A percentile compares a stretch with the other conserved stretches of the same genome.
Conservation (phyloP, 2,797 vertebrate genomes). For the Peromyscus eremicus region DNA sequence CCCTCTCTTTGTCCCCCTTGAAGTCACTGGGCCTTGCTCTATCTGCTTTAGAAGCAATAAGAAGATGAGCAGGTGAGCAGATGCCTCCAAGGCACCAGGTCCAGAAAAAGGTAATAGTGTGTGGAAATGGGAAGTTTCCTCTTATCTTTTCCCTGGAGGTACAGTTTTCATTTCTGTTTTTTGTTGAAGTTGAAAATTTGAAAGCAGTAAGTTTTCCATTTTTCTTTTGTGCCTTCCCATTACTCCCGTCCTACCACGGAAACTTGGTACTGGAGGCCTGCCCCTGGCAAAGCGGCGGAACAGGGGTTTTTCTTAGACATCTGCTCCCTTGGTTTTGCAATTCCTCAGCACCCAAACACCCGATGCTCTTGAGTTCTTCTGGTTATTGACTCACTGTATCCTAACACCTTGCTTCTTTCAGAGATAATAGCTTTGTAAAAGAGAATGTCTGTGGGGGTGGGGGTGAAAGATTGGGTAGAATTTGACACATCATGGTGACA, state of each 20-base stretch:
- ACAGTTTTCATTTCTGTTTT: constrained; percentile 38
- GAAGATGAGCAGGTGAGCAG: neutral
- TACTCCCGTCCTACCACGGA: constrained; percentile 3
- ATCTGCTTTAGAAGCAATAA: neutral
- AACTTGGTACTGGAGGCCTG: constrained; percentile 9
- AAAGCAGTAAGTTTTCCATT: constrained; percentile 42
- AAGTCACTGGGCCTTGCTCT: neutral
- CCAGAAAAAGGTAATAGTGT: neutral
- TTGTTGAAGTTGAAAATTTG: constrained; percentile 32
- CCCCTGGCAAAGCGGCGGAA: neutral
- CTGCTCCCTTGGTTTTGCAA: neutral
- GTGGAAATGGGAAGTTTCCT: constrained; percentile 5
- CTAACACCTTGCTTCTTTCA: neutral
- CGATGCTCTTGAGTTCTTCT: constrained; percentile 12
- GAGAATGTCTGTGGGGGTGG: neutral
- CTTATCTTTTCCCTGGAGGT: neutral
- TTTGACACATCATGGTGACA: neutral
- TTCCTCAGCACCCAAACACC: neutral
- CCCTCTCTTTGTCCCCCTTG: neutral
- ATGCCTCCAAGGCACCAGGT: neutral
- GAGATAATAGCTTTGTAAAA: neutral
- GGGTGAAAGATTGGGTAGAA: neutral
- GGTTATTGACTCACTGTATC: neutral
- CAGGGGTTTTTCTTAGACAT: constrained; percentile 26
- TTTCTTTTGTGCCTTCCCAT: constrained; percentile 48